Evolutionary conservation across 2,888 invertebrate species (phyloP).

Genomic region (Malacosoma neustria): DNA sequence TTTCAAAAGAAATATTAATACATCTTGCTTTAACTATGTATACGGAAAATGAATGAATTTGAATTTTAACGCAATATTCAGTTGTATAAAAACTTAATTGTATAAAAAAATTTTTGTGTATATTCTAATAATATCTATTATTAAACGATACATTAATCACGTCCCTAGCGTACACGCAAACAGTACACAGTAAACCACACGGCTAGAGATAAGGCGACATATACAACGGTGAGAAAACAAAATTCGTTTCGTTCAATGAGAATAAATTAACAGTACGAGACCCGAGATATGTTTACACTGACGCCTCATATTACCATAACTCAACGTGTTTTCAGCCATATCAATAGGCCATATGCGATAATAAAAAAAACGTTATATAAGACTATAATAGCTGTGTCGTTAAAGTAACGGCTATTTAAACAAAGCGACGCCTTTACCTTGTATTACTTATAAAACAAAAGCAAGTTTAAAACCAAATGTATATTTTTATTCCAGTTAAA

Average conservation of each 20-base stretch:
- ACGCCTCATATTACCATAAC: neutral
- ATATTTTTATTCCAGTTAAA: too few species aligned
- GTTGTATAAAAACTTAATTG: too few species aligned
- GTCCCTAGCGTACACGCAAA: neutral
- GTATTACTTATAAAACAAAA: too few species aligned
- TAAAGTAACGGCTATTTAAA: neutral
- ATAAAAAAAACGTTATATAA: neutral
- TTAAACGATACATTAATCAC: too few species aligned
- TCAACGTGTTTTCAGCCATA: neutral
- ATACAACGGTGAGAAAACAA: constrained; percentile 23
- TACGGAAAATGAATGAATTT: too few species aligned
- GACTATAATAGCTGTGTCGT: neutral
- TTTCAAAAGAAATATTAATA: too few species aligned
- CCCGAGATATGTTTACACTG: constrained; percentile 18
- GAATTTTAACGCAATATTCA: too few species aligned
- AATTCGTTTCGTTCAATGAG: constrained; percentile 25
- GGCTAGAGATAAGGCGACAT: constrained; percentile 22
- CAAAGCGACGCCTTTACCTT: too few species aligned
- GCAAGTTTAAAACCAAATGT: too few species aligned
- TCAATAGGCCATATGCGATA: neutral
- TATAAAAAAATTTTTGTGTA: too few species aligned
- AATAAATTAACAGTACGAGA: constrained; percentile 23
- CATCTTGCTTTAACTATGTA: too few species aligned
- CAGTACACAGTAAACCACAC: constrained; percentile 1
- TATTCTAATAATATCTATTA: too few species aligned